These are phyloP conservation scores for Discoglossus pictus DNA, from an alignment of 2,797 vertebrate genomes.

Conservation along the genomic window DNA sequence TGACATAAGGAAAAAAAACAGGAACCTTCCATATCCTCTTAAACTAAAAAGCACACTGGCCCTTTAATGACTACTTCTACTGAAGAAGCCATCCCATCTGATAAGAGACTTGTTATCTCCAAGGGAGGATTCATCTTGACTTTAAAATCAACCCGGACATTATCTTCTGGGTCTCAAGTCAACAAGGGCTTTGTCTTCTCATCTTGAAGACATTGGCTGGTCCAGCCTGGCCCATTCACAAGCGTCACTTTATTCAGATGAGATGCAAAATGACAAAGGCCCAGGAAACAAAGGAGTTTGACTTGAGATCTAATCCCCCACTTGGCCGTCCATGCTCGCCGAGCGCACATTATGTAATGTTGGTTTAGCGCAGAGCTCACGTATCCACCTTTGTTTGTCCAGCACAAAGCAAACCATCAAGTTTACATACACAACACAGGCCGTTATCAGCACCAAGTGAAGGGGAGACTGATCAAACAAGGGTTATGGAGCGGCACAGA, in stretches of 20 bases:
- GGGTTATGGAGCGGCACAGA: not conserved
- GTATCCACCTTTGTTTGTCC: slow-evolving; percentile 34
- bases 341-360: slow-evolving; percentile 53
- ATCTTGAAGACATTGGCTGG: not conserved
- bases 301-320: not conserved
- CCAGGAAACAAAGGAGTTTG: slow-evolving; percentile 53
- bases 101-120: slow-evolving; percentile 19
- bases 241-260: slow-evolving; percentile 53
- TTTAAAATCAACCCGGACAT: slow-evolving; percentile 44
- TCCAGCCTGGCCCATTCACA: slow-evolving; percentile 36
- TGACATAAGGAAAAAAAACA: too few species aligned
- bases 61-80: too few species aligned
- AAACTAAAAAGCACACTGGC: too few species aligned
- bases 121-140: not conserved
- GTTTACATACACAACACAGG: slow-evolving; percentile 37
- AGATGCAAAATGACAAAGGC: slow-evolving; percentile 52
- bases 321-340: slow-evolving; percentile 50
- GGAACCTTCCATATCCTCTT: too few species aligned
- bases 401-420: slow-evolving; percentile 50
- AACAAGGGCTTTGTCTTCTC: slow-evolving; percentile 18
- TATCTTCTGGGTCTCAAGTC: slow-evolving; percentile 42
- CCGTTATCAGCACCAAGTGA: slow-evolving; percentile 4
- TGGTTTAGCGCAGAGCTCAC: slow-evolving; percentile 10
- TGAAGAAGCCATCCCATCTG: too few species aligned
- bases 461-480: not conserved